Evolutionary conservation across 2,113 vertebrate genomes (phyloP).

Genomic region (Hydrolagus affinis): DNA sequence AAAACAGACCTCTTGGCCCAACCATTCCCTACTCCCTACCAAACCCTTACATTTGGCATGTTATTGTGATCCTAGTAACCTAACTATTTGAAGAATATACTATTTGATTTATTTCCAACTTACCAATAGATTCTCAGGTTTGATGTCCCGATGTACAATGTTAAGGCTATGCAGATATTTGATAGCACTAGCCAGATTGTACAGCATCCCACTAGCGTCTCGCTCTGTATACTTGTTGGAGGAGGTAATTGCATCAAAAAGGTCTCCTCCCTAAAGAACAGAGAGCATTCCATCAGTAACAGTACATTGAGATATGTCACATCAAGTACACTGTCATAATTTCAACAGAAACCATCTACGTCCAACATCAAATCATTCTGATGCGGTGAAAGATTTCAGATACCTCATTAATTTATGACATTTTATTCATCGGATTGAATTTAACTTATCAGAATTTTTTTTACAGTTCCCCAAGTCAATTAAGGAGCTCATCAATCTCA

Average conservation of each 20-base stretch:
- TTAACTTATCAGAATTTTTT: not conserved
- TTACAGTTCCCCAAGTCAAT: not conserved
- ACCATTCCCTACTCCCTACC: too few relatives aligned
- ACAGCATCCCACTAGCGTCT: constrained; percentile 94
- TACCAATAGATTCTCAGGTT: constrained; percentile 94
- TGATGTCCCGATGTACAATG: constrained; percentile 96
- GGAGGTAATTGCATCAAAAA: constrained; percentile 96
- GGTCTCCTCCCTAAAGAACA: constrained; percentile 81
- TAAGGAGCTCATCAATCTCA: not conserved
- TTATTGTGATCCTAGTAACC: not conserved
- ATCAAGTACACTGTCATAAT: not conserved
- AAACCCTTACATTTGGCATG: not conserved
- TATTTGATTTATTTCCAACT: constrained; percentile 38
- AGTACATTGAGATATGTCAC: not conserved
- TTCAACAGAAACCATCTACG: not conserved
- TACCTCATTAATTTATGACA: not conserved
- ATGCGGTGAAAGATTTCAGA: not conserved
- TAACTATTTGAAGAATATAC: not conserved
- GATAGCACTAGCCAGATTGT: constrained; percentile 91
- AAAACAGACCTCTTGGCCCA: too few relatives aligned
- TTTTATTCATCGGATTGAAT: not conserved
- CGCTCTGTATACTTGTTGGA: constrained; percentile 93
- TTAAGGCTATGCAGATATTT: constrained; percentile 93
- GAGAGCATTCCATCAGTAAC: constrained; percentile 31
- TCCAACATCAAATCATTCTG: not conserved